A percentile compares a stretch with the other conserved stretches of the same genome.
phyloP scores from a whole-genome alignment of 2,113 vertebrate species.

The Colistium nudipinnis region DNA sequence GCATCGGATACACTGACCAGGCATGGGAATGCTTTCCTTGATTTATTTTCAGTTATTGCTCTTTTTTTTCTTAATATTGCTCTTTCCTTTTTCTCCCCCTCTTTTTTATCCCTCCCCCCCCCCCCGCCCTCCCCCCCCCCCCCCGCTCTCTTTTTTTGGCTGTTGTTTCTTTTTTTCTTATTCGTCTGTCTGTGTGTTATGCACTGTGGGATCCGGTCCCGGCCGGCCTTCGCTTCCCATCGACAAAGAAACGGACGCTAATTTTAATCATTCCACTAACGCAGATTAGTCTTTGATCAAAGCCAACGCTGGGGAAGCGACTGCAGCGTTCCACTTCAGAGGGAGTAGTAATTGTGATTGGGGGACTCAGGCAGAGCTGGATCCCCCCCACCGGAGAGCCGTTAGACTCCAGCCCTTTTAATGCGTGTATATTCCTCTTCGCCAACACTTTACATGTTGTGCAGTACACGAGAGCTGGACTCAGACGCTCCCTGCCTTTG shows the following conservation, averaged over 20 bases:
- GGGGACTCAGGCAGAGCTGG: constrained; percentile 25
- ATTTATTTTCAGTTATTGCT: constrained; percentile 52
- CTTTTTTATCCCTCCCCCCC: constrained; percentile 11
- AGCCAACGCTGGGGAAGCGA: constrained; percentile 61
- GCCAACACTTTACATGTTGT: constrained; percentile 40
- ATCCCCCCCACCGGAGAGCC: constrained; percentile 31
- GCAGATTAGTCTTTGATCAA: constrained; percentile 77
- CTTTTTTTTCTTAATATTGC: constrained; percentile 41
- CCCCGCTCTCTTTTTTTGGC: too few species aligned
- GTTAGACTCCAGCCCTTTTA: constrained; percentile 34
- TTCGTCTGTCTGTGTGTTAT: too few species aligned
- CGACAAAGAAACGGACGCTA: constrained; percentile 75
- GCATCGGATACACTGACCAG: constrained; percentile 51
- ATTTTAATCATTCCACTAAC: constrained; percentile 72
- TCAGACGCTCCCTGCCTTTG: constrained; percentile 49
- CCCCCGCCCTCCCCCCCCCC: constrained; percentile 8
- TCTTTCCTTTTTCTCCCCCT: constrained; percentile 23
- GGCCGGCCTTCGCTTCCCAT: constrained; percentile 42
- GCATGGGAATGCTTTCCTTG: constrained; percentile 57
- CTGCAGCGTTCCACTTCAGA: constrained; percentile 41
- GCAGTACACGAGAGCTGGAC: constrained; percentile 55
- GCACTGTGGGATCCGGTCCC: constrained; percentile 57
- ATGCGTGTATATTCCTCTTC: constrained; percentile 26
- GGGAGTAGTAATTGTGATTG: constrained; percentile 33
- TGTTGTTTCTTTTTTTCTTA: too few species aligned